phyloP scores from a whole-genome alignment of 2,888 invertebrate genomes.

The Mesorhabditis sp. region DNA sequence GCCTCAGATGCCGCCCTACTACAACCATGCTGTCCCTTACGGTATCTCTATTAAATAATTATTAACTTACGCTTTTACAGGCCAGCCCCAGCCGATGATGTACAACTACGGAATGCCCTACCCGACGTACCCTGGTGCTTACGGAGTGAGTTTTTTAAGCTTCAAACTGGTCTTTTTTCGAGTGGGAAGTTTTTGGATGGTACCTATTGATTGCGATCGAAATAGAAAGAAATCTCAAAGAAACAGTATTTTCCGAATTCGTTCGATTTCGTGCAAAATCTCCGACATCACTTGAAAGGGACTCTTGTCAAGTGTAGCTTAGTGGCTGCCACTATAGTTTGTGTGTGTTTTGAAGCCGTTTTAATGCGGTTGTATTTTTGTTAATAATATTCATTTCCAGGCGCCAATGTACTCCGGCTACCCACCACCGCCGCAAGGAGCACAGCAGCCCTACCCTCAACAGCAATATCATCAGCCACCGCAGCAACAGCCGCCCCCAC shows the following conservation, averaged over 20 bases:
- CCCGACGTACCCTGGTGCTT: slow-evolving; percentile 43
- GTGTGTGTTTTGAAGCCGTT: no score
- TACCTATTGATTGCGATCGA: no score
- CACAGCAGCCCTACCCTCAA: not conserved
- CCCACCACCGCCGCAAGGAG: not conserved
- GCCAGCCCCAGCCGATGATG: slow-evolving; percentile 36
- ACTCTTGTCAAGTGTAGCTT: no score
- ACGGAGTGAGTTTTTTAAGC: not conserved
- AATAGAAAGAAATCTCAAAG: no score
- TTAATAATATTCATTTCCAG: not conserved
- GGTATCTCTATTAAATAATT: slow-evolving; percentile 13
- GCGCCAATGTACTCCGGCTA: not conserved
- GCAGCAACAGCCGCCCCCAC: not conserved
- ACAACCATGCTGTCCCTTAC: slow-evolving; percentile 27
- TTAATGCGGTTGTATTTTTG: no score
- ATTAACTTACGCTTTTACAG: slow-evolving; percentile 14
- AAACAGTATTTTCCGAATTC: no score
- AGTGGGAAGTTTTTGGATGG: no score
- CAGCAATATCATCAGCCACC: not conserved
- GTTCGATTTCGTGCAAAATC: no score
- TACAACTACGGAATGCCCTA: slow-evolving; percentile 37
- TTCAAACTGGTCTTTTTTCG: no score
- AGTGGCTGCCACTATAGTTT: no score
- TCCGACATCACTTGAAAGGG: no score
- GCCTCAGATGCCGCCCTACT: slow-evolving; percentile 24